phyloP scores from a whole-genome alignment of 2,113 vertebrate genomes.

The Thryonomys swinderianus region DNA sequence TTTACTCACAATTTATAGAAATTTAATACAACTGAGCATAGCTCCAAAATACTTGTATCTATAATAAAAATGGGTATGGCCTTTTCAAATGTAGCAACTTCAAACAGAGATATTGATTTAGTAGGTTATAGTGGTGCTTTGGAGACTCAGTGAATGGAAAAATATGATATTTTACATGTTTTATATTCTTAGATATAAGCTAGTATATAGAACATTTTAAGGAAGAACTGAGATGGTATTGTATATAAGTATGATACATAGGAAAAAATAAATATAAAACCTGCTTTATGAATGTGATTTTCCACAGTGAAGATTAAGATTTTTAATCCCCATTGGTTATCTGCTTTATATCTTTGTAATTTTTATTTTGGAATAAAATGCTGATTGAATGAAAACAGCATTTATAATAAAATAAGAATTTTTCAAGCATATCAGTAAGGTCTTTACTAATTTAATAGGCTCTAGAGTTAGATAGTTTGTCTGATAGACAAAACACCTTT shows the following conservation, averaged over 20 bases:
- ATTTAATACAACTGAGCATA: neutral
- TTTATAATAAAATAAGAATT: neutral
- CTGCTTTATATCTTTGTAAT: neutral
- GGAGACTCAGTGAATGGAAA: neutral
- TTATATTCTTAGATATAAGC: neutral
- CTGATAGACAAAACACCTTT: neutral
- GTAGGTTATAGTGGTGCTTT: neutral
- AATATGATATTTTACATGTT: neutral
- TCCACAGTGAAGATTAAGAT: neutral
- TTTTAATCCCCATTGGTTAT: neutral
- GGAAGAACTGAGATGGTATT: neutral
- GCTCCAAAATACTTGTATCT: neutral
- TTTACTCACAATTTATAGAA: neutral
- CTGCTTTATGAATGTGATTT: constrained; percentile 32
- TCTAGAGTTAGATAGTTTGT: constrained; percentile 4
- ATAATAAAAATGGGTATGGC: neutral
- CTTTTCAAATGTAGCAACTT: neutral
- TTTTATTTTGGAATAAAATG: constrained; percentile 60
- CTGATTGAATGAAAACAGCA: neutral
- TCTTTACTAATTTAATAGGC: neutral
- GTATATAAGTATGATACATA: neutral
- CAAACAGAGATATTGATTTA: constrained; percentile 9
- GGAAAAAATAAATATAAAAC: neutral
- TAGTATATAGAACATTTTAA: neutral
- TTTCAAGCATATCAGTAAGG: neutral